phyloP scores from a whole-genome alignment of 2,113 vertebrate genomes.

The Tauraco erythrolophus region DNA sequence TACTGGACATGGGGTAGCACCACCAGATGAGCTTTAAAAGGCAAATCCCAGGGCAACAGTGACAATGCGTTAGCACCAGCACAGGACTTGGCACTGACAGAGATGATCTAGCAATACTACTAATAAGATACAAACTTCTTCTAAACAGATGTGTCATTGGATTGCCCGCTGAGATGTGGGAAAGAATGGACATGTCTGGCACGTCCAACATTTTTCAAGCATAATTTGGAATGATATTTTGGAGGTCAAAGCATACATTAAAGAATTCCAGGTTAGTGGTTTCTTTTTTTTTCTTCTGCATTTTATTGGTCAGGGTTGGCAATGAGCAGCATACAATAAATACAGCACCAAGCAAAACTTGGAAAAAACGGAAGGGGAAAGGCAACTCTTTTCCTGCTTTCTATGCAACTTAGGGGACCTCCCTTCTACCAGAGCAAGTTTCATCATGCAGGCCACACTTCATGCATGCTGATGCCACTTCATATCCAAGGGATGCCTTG shows the following conservation, averaged over 20 bases:
- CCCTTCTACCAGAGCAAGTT: background rate
- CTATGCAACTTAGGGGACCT: background rate
- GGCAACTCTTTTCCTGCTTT: background rate
- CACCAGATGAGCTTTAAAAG: background rate
- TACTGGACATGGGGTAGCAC: background rate
- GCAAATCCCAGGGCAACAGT: background rate
- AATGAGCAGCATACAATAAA: background rate
- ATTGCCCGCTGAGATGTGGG: background rate
- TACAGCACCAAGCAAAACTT: background rate
- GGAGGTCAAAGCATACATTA: background rate
- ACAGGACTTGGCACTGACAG: background rate
- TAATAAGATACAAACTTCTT: background rate
- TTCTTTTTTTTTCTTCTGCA: background rate
- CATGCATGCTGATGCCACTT: background rate
- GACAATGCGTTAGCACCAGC: background rate
- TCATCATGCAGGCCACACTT: background rate
- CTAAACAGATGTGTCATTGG: background rate
- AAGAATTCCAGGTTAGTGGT: background rate
- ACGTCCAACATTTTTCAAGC: accelerated
- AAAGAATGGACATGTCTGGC: background rate
- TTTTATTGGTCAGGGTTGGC: background rate
- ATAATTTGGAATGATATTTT: background rate
- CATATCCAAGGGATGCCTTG: conserved; percentile 25
- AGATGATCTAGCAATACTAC: background rate
- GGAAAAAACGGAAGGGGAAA: background rate